A percentile compares a stretch with the other conserved stretches of the same genome.
Evolutionary conservation across 2,797 vertebrate species (phyloP).

Genomic region (Erpetoichthys calabaricus): DNA sequence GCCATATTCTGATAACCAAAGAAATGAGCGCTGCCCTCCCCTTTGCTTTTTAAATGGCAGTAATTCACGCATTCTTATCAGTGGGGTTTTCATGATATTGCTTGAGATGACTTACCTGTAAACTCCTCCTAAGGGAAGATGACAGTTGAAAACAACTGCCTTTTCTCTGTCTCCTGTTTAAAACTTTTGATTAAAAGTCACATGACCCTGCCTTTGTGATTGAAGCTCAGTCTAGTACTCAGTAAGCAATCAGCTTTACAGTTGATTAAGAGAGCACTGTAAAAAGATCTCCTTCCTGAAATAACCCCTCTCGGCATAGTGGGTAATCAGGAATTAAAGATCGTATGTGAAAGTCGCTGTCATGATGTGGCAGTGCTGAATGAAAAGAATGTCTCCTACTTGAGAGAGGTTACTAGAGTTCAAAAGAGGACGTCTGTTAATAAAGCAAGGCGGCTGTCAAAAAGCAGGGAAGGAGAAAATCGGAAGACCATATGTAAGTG

Average conservation of each 20-base stretch:
- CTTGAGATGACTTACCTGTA: too few species aligned
- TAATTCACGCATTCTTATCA: too few species aligned
- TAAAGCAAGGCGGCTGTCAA: too few species aligned
- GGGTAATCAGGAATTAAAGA: not conserved
- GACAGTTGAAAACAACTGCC: too few species aligned
- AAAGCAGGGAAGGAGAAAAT: too few species aligned
- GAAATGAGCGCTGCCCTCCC: not conserved
- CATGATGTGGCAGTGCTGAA: not conserved
- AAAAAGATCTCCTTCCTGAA: not conserved
- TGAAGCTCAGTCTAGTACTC: not conserved
- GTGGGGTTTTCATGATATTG: too few species aligned
- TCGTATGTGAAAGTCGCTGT: not conserved
- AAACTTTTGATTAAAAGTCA: not conserved
- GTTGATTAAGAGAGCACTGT: constrained; percentile 3
- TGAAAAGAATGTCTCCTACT: too few species aligned
- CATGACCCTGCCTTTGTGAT: not conserved
- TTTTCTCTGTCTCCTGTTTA: too few species aligned
- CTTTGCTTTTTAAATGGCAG: not conserved
- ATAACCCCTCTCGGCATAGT: not conserved
- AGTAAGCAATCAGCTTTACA: constrained; percentile 2
- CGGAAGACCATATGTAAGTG: too few species aligned
- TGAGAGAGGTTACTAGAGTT: too few species aligned
- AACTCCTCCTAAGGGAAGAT: too few species aligned
- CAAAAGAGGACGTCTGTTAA: too few species aligned
- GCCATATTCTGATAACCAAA: constrained; percentile 11